phyloP scores from a whole-genome alignment of 2,888 invertebrate species.

The Stenodera caucasica region DNA sequence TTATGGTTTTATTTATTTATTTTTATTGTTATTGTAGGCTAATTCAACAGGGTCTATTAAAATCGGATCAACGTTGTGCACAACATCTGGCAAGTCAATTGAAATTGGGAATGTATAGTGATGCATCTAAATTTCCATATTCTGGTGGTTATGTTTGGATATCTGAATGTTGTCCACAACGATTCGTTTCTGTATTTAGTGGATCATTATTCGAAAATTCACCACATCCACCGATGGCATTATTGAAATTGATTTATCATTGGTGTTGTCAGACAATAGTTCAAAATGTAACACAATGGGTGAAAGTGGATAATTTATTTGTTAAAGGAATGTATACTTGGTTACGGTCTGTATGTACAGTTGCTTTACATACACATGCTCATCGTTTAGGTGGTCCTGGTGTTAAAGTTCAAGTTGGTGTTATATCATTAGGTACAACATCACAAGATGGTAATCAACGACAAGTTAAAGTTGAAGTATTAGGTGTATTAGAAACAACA shows the following conservation, averaged over 20 bases:
- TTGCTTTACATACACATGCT: slow-evolving; percentile 77
- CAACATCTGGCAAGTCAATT: slow-evolving; percentile 70
- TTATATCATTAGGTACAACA: slow-evolving; percentile 85
- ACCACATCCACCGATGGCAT: slow-evolving; percentile 78
- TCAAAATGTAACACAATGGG: slow-evolving; percentile 88
- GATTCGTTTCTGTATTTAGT: slow-evolving; percentile 84
- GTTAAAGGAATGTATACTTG: slow-evolving; percentile 70
- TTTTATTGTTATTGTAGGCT: slow-evolving; percentile 53
- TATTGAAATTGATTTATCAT: slow-evolving; percentile 84
- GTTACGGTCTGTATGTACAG: slow-evolving; percentile 76
- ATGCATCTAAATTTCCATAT: slow-evolving; percentile 80
- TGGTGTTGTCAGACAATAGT: slow-evolving; percentile 92
- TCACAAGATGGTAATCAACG: slow-evolving; percentile 67
- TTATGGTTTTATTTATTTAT: background rate
- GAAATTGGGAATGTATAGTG: slow-evolving; percentile 84
- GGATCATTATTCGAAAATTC: slow-evolving; percentile 87
- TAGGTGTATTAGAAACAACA: slow-evolving; percentile 77
- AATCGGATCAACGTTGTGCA: slow-evolving; percentile 77
- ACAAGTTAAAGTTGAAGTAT: slow-evolving; percentile 84
- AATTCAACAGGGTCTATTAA: slow-evolving; percentile 80
- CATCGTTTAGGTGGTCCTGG: slow-evolving; percentile 72
- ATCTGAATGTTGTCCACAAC: slow-evolving; percentile 81
- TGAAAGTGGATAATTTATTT: slow-evolving; percentile 73
- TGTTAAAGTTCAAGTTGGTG: slow-evolving; percentile 75
- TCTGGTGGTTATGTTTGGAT: slow-evolving; percentile 93